These are phyloP conservation scores for Embiotoca jacksoni DNA, from an alignment of 2,113 vertebrate species.

Conservation along the genomic window DNA sequence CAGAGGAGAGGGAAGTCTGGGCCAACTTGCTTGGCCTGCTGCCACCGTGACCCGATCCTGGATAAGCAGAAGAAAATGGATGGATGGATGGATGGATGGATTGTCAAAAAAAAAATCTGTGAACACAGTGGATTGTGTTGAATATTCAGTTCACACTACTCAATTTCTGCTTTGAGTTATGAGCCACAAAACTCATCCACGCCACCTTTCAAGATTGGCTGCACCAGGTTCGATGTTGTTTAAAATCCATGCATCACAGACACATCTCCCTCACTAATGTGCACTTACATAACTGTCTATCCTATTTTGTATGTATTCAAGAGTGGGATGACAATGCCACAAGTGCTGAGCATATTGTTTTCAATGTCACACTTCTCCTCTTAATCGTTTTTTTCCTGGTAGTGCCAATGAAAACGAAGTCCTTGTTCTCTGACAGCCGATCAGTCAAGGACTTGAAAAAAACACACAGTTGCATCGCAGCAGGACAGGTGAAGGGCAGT, in stretches of 20 bases:
- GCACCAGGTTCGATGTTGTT: constrained; percentile 40
- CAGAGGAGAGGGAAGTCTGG: too few relatives aligned
- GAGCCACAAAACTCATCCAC: constrained; percentile 8
- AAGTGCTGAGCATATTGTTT: constrained; percentile 1
- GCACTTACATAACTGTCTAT: constrained; percentile 12
- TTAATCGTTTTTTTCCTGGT: background rate
- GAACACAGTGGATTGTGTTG: background rate
- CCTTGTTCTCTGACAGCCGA: background rate
- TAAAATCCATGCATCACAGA: constrained; percentile 56
- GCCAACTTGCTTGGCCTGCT: too few relatives aligned
- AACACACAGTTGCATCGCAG: background rate
- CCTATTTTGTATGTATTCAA: constrained; percentile 26
- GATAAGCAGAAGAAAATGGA: too few relatives aligned
- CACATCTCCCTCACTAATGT: constrained; percentile 19
- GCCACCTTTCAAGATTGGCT: constrained; percentile 24
- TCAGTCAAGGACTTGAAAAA: background rate
- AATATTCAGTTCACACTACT: constrained; percentile 22
- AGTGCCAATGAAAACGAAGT: background rate
- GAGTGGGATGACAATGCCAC: constrained; percentile 20
- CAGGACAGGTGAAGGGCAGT: background rate
- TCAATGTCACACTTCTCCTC: background rate
- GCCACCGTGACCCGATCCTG: too few relatives aligned
- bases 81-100: too few relatives aligned
- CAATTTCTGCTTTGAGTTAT: constrained; percentile 19
- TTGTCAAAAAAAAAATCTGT: background rate